Evolutionary conservation across 2,113 vertebrate genomes (phyloP).

Genomic region (Myotis brandtii): DNA sequence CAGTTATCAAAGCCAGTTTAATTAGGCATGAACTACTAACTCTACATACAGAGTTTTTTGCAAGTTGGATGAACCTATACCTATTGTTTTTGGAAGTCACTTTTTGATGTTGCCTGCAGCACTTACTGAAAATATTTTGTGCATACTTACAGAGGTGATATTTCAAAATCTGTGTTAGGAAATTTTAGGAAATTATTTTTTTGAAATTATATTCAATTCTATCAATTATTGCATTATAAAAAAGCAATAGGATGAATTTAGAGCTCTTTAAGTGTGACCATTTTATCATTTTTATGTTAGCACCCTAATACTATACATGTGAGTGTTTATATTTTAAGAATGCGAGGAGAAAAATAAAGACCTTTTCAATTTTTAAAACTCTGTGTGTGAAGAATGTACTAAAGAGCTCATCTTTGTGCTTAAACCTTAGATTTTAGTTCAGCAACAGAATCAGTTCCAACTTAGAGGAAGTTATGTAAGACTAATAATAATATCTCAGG

Average conservation of each 20-base stretch:
- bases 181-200: slow-evolving; percentile 38
- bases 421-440: slow-evolving; percentile 52
- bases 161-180: slow-evolving; percentile 35
- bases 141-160: not conserved
- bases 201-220: slow-evolving; percentile 21
- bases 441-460: slow-evolving; percentile 62
- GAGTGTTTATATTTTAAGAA: slow-evolving; percentile 17
- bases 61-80: not conserved
- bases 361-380: slow-evolving; percentile 56
- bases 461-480: slow-evolving; percentile 77
- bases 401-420: slow-evolving; percentile 49
- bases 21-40: slow-evolving; percentile 26
- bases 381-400: not conserved
- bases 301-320: not conserved
- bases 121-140: slow-evolving; percentile 3
- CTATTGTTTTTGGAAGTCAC: slow-evolving; percentile 54
- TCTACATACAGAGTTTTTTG: slow-evolving; percentile 58
- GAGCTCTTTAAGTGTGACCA: slow-evolving; percentile 43
- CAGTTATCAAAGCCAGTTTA: slow-evolving; percentile 43
- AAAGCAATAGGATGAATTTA: not conserved
- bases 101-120: slow-evolving; percentile 36
- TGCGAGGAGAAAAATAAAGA: not conserved
- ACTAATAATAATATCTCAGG: slow-evolving; percentile 61
- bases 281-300: slow-evolving; percentile 58
- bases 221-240: not conserved